Evolutionary conservation across 1,140 invertebrate genomes (phyloP).

Genomic region (Ooceraea biroi): DNA sequence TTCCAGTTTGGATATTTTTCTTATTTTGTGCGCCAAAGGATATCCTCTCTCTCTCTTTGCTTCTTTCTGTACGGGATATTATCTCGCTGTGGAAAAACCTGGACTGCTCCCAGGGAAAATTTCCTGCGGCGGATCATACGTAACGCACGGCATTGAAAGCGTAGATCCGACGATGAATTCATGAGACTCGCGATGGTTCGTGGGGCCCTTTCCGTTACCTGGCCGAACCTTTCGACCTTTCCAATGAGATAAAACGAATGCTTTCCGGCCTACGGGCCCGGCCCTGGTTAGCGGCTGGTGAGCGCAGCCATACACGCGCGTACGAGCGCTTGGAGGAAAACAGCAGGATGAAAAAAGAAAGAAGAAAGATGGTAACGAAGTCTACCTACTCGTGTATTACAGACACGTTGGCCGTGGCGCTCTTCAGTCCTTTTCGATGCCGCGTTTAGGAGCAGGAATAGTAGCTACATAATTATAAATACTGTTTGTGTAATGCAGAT

Average conservation of each 20-base stretch:
- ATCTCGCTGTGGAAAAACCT: background rate
- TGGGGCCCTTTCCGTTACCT: slow-evolving; percentile 53
- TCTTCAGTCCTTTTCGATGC: background rate
- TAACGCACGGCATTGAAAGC: background rate
- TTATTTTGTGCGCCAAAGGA: background rate
- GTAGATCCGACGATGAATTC: background rate
- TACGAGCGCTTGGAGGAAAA: slow-evolving; percentile 18
- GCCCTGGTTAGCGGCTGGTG: slow-evolving; percentile 39
- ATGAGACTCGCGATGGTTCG: slow-evolving; percentile 5
- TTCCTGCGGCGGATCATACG: background rate
- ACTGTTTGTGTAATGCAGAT: background rate
- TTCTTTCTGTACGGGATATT: background rate
- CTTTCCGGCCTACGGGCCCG: slow-evolving; percentile 58
- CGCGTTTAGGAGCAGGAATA: slow-evolving; percentile 13
- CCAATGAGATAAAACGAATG: slow-evolving; percentile 66
- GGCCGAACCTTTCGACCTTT: slow-evolving; percentile 60
- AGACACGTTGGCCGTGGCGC: background rate
- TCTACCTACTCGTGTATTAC: too few species aligned
- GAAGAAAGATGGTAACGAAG: slow-evolving; percentile 13
- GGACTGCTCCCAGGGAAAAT: too few species aligned
- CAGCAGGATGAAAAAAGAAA: slow-evolving; percentile 2
- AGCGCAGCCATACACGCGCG: slow-evolving; percentile 36
- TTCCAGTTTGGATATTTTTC: background rate
- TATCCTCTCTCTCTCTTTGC: background rate
- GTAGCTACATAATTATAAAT: slow-evolving; percentile 15